Base-by-base conservation (phyloP, 2,797 vertebrate species). In the Lepus oiostolus region DNA sequence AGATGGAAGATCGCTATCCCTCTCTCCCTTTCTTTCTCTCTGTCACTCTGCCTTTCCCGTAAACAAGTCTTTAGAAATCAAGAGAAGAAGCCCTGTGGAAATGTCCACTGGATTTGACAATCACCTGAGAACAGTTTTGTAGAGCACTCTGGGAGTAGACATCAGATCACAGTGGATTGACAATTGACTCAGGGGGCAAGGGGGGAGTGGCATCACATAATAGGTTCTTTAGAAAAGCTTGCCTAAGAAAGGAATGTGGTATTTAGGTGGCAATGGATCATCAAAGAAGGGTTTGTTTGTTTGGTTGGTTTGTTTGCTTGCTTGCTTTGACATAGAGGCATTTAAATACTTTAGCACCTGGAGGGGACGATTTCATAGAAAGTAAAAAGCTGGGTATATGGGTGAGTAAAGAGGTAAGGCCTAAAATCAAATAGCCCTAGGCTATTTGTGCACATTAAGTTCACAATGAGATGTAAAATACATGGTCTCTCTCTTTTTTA, bases 351-450 rank as follows among this genome's bases (percentile, higher is more conserved):
- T 90, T 93, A 90, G 72, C 47, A 89, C 82, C 85, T 87, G 42
- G 32, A n/a, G 47, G 52, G 70, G 35, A 75, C 47, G 38, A 80
- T 77, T 86, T 89, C 60, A 82, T 77, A 77, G 68, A 93, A 91
- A 90, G 58, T 74, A 88, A 93, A 76, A 87, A 95, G 42, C 82
- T 89, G 58, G 90, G 87, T 88, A 65, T 75, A 74, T 75, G 93
- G 82, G 16, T 88, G 58, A 96, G 21, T 85, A 58, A 93, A 83
- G 47, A 65, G n/a, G 88, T 85, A 93, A 95, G 30, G 17, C 76
- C 91, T 92, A 86, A 95, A 91, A 93, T 96, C 83, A 95, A 88
- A 93, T 76, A 93, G 91, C 19, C 62, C 54, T 85, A 80, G 35
- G 50, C 87, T 28, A 93, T 68, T 38, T 90, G 70, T 80, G 22